These are phyloP conservation scores for Drosophila nebulosa DNA, from an alignment of 1,140 invertebrate species.

Conservation along the genomic window DNA sequence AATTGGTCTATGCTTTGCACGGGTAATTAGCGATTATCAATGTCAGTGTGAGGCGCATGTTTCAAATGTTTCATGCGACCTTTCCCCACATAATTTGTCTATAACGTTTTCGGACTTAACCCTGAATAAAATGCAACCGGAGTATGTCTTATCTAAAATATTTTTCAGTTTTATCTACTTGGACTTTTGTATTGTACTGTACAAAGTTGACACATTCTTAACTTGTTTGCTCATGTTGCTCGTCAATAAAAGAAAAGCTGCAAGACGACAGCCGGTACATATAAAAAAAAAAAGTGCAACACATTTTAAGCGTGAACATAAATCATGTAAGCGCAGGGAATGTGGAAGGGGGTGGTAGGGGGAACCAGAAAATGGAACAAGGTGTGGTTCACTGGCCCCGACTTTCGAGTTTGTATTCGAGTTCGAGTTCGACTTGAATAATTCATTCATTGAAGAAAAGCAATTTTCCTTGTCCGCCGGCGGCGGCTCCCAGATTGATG, in stretches of 20 bases:
- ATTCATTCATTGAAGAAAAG: constrained; percentile 78
- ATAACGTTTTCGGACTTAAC: too few species aligned
- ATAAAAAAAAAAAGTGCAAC: constrained; percentile 18
- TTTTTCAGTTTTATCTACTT: not conserved
- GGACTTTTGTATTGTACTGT: not conserved
- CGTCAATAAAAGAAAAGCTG: constrained; percentile 16
- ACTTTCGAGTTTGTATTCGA: constrained; percentile 25
- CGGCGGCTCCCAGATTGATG: constrained; percentile 34
- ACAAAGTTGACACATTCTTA: not conserved
- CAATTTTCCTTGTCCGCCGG: constrained; percentile 46
- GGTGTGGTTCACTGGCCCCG: constrained; percentile 69
- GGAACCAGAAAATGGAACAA: constrained; percentile 28
- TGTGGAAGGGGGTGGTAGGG: constrained; percentile 21
- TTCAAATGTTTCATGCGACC: not conserved
- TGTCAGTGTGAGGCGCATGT: not conserved
- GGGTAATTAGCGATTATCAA: not conserved
- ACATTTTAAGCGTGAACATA: constrained; percentile 51
- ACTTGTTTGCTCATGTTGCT: not conserved
- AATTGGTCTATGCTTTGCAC: not conserved
- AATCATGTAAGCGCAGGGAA: constrained; percentile 43
- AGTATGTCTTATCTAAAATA: too few species aligned
- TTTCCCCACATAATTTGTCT: not conserved
- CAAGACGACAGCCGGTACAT: constrained; percentile 18
- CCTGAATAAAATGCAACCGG: too few species aligned
- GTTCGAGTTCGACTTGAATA: constrained; percentile 49